phyloP scores from a whole-genome alignment of 2,888 invertebrate species.

The Lasioglossum leucozonium region DNA sequence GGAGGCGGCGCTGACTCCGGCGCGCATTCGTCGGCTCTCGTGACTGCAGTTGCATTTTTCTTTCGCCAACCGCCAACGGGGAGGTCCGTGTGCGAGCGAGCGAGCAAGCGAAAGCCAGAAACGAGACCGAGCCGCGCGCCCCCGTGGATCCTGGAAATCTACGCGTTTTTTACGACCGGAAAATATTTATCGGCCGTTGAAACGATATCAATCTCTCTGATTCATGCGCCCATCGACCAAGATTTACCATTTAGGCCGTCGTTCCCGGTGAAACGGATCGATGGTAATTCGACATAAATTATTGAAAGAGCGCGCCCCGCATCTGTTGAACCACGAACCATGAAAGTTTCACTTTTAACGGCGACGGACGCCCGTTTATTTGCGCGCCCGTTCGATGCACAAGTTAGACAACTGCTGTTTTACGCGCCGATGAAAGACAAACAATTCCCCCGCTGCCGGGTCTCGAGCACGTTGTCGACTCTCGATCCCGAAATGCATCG shows the following conservation, averaged over 20 bases:
- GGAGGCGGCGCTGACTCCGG: constrained; percentile 69
- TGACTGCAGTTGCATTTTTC: background rate
- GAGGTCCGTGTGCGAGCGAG: background rate
- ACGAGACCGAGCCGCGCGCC: background rate
- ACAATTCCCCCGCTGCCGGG: background rate
- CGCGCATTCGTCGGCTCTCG: constrained; percentile 29
- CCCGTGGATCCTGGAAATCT: background rate
- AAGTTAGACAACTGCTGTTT: background rate
- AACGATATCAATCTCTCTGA: constrained; percentile 12
- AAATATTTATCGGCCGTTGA: constrained; percentile 18
- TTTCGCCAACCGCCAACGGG: constrained; percentile 7
- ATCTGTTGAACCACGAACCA: background rate
- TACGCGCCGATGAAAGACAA: background rate
- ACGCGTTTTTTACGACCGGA: background rate
- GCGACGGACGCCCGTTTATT: background rate
- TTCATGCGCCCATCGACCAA: background rate
- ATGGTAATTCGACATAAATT: constrained; percentile 53
- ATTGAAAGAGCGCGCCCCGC: constrained; percentile 27
- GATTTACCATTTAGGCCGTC: constrained; percentile 9
- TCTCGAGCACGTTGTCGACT: background rate
- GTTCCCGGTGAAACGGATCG: constrained; percentile 6
- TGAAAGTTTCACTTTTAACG: constrained; percentile 8
- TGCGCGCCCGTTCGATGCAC: background rate
- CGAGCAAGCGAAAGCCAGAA: background rate
- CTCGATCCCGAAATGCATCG: background rate